Conservation (phyloP, 2,888 invertebrate genomes). For the Rhingia campestris region DNA sequence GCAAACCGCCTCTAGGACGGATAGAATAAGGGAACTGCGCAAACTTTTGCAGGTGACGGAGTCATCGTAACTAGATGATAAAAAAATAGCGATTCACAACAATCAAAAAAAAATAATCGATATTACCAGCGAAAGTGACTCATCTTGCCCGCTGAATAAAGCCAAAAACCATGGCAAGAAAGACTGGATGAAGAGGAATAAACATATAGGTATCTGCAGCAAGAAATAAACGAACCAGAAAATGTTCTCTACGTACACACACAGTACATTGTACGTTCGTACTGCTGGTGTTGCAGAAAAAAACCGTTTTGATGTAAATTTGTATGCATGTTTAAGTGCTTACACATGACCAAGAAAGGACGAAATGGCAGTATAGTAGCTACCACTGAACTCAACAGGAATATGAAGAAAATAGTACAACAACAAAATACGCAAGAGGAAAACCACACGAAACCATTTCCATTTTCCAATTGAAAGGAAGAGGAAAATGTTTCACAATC, state of each 20-base stretch:
- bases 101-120: constrained; percentile 74
- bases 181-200: constrained; percentile 7
- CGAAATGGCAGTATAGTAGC: constrained; percentile 53
- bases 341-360: constrained; percentile 73
- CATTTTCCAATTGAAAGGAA: constrained; percentile 69
- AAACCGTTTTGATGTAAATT: constrained; percentile 59
- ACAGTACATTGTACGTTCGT: constrained; percentile 33
- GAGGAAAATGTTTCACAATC: constrained; percentile 61
- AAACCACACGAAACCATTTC: constrained; percentile 69
- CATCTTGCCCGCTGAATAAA: constrained; percentile 68
- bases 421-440: constrained; percentile 37
- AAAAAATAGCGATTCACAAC: constrained; percentile 4
- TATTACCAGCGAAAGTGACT: constrained; percentile 76
- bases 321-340: constrained; percentile 72
- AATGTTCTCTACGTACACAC: constrained; percentile 26
- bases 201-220: constrained; percentile 39
- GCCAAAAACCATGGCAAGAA: constrained; percentile 17
- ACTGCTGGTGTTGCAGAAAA: constrained; percentile 39
- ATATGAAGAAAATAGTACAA: constrained; percentile 59
- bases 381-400: constrained; percentile 53
- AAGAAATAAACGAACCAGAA: constrained; percentile 62
- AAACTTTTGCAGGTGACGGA: constrained; percentile 51
- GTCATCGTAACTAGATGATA: constrained; percentile 31
- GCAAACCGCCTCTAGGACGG: background rate
- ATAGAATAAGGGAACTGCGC: background rate